These are phyloP conservation scores for Gallinago solitaria DNA, from an alignment of 2,797 vertebrate species.

Conservation along the genomic window DNA sequence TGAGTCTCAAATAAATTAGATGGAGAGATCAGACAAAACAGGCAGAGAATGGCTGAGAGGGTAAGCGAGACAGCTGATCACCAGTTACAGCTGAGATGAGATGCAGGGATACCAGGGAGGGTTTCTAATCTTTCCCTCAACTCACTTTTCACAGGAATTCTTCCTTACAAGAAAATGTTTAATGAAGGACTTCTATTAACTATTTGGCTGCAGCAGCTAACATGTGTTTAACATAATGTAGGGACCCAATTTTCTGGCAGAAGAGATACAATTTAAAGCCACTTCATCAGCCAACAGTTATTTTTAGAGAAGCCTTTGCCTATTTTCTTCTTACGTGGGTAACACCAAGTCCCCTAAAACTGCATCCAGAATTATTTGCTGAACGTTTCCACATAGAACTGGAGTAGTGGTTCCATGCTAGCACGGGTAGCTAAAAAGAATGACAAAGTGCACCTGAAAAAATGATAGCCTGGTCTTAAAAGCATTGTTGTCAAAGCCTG, in stretches of 20 bases:
- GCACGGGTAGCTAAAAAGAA: neutral
- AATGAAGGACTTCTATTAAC: neutral
- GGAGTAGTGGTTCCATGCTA: neutral
- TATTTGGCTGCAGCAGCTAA: neutral
- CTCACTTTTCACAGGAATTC: neutral
- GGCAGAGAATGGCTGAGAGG: constrained; percentile 15
- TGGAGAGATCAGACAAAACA: constrained; percentile 27
- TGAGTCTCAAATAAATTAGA: constrained; percentile 23
- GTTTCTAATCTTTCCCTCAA: neutral
- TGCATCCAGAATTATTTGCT: neutral
- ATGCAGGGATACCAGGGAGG: neutral
- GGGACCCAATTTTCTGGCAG: neutral
- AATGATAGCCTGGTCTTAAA: neutral
- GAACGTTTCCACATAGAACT: neutral
- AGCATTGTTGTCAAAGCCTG: neutral
- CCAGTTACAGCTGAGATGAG: neutral
- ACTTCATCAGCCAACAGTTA: neutral
- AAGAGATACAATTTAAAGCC: neutral
- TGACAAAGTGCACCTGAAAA: neutral
- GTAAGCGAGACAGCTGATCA: neutral
- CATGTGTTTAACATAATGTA: neutral
- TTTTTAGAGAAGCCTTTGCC: neutral
- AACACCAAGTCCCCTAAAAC: neutral
- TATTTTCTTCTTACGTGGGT: neutral
- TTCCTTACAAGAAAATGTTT: neutral